Base-by-base conservation (phyloP, 2,113 vertebrate genomes). In the Rhinogobius similis region DNA sequence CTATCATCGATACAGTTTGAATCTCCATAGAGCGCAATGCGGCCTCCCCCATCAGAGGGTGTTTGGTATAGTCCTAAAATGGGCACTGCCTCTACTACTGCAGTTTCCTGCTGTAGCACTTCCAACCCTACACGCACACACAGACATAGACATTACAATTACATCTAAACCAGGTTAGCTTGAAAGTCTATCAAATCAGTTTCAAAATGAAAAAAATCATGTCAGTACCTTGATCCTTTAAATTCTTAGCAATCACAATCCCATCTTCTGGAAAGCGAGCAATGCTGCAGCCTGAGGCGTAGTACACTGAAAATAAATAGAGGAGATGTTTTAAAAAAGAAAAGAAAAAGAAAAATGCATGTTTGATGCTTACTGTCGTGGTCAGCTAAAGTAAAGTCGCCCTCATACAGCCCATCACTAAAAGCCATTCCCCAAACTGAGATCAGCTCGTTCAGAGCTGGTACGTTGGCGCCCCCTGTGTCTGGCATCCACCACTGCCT, bases 401-500 rank as follows among this genome's bases (percentile, higher is more conserved):
- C 98, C 89, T 99, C 98, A 0, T 97, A 99, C 0, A 99, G 93
- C 36, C 98, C 96, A 0, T 99, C 98, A 1, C 98, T 97, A 77
- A 99, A 99, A 5, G 94, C 97, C 98, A 99, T 99, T 14, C 93
- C 95, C 98, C 98, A 99, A 62, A 98, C 94, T 0, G 97, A 97
- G 53, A 99, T 94, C 62, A 99, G 93, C 73, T 99, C 97, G 0
- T 99, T 99, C 62, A 99, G 89, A 24, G 98, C 98, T 20, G 98
- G 98, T 48, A 99, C 84, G 21, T 99, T 99, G 46, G 97, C 96
- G 44, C 98, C 98, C 80, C 98, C 98, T 2, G 98, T 99, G 86
- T 99, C 98, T 0, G 97, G 98, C 98, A 99, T 99, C 98, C 98
- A 99, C 98, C 98, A 99, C 76, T 99, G 98, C 69, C 97, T 99